Percentiles rank a stretch among this genome's conserved stretches.
phyloP scores from a whole-genome alignment of 2,888 invertebrate genomes.

The Acleris sparsana region DNA sequence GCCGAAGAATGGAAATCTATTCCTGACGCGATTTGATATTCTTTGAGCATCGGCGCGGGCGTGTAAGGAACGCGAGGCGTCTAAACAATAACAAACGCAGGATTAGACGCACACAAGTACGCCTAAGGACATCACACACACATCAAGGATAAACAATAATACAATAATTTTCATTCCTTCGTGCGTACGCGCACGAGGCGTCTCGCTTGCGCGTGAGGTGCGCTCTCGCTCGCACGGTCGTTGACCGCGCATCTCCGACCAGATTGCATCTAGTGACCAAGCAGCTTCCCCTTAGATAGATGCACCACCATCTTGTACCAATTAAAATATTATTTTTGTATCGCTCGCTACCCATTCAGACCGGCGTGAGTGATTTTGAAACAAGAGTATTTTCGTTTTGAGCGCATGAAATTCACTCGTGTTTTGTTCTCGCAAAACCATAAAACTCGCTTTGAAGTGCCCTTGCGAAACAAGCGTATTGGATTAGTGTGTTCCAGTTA shows the following conservation, averaged over 20 bases:
- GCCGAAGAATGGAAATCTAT: constrained; percentile 43
- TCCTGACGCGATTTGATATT: constrained; percentile 55
- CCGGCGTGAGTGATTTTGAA: neutral
- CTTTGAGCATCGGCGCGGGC: constrained; percentile 51
- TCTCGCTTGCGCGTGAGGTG: constrained; percentile 61
- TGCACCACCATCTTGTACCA: constrained; percentile 73
- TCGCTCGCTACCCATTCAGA: constrained; percentile 38
- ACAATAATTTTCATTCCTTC: constrained; percentile 80
- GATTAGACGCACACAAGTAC: constrained; percentile 61
- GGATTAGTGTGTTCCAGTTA: constrained; percentile 70
- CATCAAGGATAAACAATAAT: constrained; percentile 69
- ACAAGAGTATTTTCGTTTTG: neutral
- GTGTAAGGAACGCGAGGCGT: constrained; percentile 45
- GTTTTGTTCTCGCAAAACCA: constrained; percentile 14
- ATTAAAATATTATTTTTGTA: constrained; percentile 71
- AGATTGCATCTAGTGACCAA: constrained; percentile 81
- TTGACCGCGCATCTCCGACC: constrained; percentile 78
- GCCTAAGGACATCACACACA: constrained; percentile 50
- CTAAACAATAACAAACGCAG: constrained; percentile 65
- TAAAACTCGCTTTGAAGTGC: constrained; percentile 29
- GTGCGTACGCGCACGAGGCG: constrained; percentile 79
- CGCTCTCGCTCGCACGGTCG: constrained; percentile 70
- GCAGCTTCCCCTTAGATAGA: constrained; percentile 78
- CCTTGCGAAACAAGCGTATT: constrained; percentile 54
- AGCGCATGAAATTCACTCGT: neutral